Evolutionary conservation across 2,888 invertebrate genomes (phyloP).

Genomic region (Nemotelus pantherinus): DNA sequence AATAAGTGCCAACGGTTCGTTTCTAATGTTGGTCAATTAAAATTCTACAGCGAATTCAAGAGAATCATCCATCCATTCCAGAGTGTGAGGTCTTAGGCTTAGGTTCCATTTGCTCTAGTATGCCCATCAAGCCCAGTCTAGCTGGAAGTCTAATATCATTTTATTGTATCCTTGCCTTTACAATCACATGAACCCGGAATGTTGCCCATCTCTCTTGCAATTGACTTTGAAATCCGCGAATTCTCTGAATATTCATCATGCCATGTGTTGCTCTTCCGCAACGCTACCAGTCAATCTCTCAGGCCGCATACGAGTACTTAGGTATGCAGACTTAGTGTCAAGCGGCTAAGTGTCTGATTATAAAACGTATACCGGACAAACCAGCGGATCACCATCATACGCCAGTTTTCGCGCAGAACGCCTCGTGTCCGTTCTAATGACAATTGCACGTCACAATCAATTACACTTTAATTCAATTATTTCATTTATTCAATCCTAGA

Average conservation of each 20-base stretch:
- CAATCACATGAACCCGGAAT: not conserved
- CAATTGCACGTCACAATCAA: slow-evolving; percentile 49
- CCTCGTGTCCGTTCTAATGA: slow-evolving; percentile 45
- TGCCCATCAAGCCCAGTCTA: too few species aligned
- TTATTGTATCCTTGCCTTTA: not conserved
- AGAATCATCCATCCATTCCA: slow-evolving; percentile 31
- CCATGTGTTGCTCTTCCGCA: not conserved
- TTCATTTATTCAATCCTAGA: slow-evolving; percentile 45
- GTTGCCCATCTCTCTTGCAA: not conserved
- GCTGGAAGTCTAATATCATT: too few species aligned
- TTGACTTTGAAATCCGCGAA: not conserved
- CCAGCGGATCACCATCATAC: slow-evolving; percentile 22
- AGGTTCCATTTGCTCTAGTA: not conserved
- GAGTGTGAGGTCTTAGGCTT: slow-evolving; percentile 8
- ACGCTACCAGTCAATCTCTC: slow-evolving; percentile 7
- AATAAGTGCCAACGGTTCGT: not conserved
- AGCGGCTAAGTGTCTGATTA: too few species aligned
- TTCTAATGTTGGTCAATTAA: slow-evolving; percentile 47
- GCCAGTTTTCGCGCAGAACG: not conserved
- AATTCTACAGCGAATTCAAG: slow-evolving; percentile 46
- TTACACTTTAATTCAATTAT: slow-evolving; percentile 50
- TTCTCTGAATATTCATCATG: not conserved
- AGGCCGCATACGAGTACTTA: not conserved
- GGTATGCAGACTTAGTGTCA: slow-evolving; percentile 20
- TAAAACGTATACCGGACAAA: slow-evolving; percentile 14